Evolutionary conservation across 2,113 vertebrate species (phyloP).

Genomic region (Myotis davidii): DNA sequence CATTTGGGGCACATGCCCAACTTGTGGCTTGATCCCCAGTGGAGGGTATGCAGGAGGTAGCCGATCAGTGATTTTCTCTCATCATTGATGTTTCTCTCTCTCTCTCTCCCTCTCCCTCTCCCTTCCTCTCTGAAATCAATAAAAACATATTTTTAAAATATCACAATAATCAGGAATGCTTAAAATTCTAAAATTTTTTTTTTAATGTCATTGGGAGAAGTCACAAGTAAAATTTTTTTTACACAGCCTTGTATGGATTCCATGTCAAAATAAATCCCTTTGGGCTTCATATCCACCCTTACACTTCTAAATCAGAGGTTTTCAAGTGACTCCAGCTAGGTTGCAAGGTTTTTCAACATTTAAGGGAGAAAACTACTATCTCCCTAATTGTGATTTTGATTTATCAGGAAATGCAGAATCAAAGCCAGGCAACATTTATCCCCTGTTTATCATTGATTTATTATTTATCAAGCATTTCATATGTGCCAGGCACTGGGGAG

Average conservation of each 20-base stretch:
- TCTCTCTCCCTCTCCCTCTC: too few species aligned
- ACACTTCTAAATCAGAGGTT: not conserved
- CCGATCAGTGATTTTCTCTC: too few species aligned
- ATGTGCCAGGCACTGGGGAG: not conserved
- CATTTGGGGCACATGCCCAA: too few species aligned
- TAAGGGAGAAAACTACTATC: not conserved
- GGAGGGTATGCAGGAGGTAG: too few species aligned
- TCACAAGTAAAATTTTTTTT: not conserved
- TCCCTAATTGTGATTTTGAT: not conserved
- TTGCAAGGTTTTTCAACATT: not conserved
- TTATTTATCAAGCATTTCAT: constrained; percentile 5
- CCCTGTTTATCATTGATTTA: not conserved
- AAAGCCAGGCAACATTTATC: not conserved
- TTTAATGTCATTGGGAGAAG: not conserved
- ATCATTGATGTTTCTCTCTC: too few species aligned
- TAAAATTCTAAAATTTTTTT: not conserved
- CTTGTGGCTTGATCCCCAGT: too few species aligned
- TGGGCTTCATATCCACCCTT: not conserved
- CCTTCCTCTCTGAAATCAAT: too few species aligned
- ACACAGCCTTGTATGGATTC: not conserved
- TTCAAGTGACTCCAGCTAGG: not conserved
- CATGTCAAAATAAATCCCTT: not conserved
- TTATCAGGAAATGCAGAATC: not conserved
- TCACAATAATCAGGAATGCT: not conserved
- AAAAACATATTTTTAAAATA: too few species aligned